Evolutionary conservation across 2,888 invertebrate species (phyloP).

Genomic region (Phyllotreta striolata): DNA sequence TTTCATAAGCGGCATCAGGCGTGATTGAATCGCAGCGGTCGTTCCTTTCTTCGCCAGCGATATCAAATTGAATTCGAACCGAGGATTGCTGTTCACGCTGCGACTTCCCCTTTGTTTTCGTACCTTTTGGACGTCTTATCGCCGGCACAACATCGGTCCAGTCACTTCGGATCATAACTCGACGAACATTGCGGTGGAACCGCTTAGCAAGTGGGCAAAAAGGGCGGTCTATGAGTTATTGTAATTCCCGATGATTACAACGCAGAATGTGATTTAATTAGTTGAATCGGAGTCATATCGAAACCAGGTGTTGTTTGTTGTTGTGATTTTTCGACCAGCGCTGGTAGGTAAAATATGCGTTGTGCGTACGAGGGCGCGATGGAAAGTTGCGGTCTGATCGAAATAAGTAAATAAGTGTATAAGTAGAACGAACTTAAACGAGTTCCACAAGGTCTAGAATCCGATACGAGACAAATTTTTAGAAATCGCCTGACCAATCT

Average conservation of each 20-base stretch:
- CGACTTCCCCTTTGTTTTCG: constrained; percentile 48
- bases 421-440: constrained; percentile 45
- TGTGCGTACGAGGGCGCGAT: constrained; percentile 30
- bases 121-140: constrained; percentile 55
- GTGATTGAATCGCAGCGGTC: constrained; percentile 59
- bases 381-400: not conserved
- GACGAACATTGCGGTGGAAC: constrained; percentile 5
- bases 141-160: constrained; percentile 29
- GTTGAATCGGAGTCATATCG: too few relatives aligned
- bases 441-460: constrained; percentile 49
- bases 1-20: constrained; percentile 56
- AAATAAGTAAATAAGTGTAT: constrained; percentile 46
- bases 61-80: constrained; percentile 30
- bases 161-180: constrained; percentile 45
- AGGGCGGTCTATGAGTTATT: constrained; percentile 1
- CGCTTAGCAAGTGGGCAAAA: constrained; percentile 6
- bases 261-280: not conserved
- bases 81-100: constrained; percentile 29
- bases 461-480: constrained; percentile 51
- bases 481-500: constrained; percentile 49
- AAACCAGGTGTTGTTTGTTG: too few relatives aligned
- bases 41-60: constrained; percentile 53
- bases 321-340: too few relatives aligned
- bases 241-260: constrained; percentile 2
- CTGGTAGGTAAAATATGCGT: too few relatives aligned